Conservation (phyloP, 2,797 vertebrate species). For the Brachymystax lenok region DNA sequence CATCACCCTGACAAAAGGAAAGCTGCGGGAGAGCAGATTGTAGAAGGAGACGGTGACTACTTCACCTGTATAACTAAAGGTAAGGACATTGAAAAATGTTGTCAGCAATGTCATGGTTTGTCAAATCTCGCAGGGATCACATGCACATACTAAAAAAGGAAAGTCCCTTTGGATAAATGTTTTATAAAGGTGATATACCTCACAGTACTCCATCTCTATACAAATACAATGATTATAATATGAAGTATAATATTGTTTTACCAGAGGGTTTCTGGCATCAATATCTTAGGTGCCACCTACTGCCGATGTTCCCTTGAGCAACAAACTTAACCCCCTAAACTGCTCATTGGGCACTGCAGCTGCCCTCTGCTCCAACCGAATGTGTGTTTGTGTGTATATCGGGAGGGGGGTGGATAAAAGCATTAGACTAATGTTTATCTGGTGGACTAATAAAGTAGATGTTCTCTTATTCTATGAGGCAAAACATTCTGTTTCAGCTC, state of each 20-base stretch:
- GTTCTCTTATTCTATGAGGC: background rate
- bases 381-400: too few species aligned
- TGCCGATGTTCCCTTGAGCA: too few species aligned
- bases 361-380: too few species aligned
- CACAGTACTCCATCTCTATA: background rate
- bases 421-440: too few species aligned
- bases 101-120: background rate
- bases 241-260: too few species aligned
- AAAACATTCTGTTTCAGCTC: background rate
- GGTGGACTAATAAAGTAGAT: too few species aligned
- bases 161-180: background rate
- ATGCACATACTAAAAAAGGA: background rate
- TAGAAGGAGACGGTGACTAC: conserved; percentile 96
- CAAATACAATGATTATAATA: background rate
- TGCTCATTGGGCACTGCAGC: too few species aligned
- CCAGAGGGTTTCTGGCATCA: too few species aligned
- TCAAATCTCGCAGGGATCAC: background rate
- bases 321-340: too few species aligned
- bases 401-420: too few species aligned
- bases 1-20: conserved; percentile 98
- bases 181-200: background rate
- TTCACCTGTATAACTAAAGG: conserved; percentile 85
- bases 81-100: conserved; percentile 23
- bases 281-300: too few species aligned
- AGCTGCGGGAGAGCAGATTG: conserved; percentile 95